Evolutionary conservation across 2,797 vertebrate genomes (phyloP), one percentile per base, ranked within the genome.

Genomic region (Pseudochirops corinnae): DNA sequence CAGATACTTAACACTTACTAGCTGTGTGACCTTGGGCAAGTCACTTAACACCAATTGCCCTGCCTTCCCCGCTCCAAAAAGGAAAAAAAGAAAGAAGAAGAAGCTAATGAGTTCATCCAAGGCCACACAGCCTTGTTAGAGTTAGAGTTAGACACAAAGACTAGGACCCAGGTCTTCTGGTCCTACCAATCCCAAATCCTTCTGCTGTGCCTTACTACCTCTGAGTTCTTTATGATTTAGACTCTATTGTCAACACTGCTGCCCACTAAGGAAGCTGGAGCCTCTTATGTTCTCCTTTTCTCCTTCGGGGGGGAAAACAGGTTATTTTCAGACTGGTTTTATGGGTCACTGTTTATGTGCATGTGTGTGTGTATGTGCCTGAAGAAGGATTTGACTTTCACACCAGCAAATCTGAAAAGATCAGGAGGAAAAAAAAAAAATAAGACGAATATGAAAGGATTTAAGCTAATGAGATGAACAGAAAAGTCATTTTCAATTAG

Each of bases 381-480:
- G 74, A 87, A 93, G 46, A 93, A 46, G 91, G 87, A 60, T 82
- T 26, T 92, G 29, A 33, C 87, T 57, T 13, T 95, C 52, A 91
- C 24, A 13, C 12, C 33, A 94, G 2, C 16, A 90, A 91, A 92
- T 82, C 7, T 1, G 28, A 92, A 96, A 93, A 93, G 29, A 82
- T 50, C 26, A 57, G 5, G 52, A 67, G 46, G 31, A 28, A 14
- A 29, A 13, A 28, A 14, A 29, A 13, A 90, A 93, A 62, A 50
- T n/a, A 33, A 6, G 1, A 55, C 3, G 39, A 5, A 6, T 50
- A 57, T 21, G 87, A 56, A 93, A 91, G 11, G 55, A 33, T 55
- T 91, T 62, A 55, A 29, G 53, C 39, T 33, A 91, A n/a, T 28
- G 55, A 90, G 62, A 91, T 33, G 50, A 50, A 13, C n/a, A 3